phyloP scores from a whole-genome alignment of 2,797 vertebrate genomes.

The Echeneis naucrates region DNA sequence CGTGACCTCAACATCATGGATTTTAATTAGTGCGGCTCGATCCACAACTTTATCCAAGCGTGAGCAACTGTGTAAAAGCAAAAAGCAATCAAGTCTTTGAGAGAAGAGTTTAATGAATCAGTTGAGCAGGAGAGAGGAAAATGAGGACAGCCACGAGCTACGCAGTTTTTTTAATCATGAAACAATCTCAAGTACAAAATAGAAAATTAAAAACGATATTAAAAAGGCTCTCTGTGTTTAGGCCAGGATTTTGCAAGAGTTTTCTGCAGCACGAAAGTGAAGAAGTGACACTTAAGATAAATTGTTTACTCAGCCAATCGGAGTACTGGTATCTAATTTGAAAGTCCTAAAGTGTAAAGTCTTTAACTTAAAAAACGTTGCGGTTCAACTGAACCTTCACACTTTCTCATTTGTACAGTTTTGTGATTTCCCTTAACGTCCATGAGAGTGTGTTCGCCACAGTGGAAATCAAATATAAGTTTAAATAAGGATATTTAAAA shows the following conservation, averaged over 20 bases:
- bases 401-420: background rate
- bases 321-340: background rate
- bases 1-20: too few relatives aligned
- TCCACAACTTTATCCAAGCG: background rate
- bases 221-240: constrained; percentile 19
- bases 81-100: too few relatives aligned
- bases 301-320: background rate
- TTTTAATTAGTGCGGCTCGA: background rate
- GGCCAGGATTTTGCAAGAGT: constrained; percentile 13
- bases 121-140: too few relatives aligned
- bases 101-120: too few relatives aligned
- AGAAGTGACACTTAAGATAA: background rate
- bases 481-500: background rate
- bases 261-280: background rate
- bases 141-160: too few relatives aligned
- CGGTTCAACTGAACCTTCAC: background rate
- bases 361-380: background rate
- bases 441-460: too few relatives aligned
- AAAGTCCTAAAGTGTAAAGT: background rate
- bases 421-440: too few relatives aligned
- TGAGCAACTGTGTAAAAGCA: constrained; percentile 1
- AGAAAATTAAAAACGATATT: constrained; percentile 15
- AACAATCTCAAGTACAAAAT: constrained; percentile 38
- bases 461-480: constrained; percentile 10
- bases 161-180: constrained; percentile 61